Evolutionary conservation across 2,888 invertebrate species (phyloP).

Genomic region (Drosophila yooni): DNA sequence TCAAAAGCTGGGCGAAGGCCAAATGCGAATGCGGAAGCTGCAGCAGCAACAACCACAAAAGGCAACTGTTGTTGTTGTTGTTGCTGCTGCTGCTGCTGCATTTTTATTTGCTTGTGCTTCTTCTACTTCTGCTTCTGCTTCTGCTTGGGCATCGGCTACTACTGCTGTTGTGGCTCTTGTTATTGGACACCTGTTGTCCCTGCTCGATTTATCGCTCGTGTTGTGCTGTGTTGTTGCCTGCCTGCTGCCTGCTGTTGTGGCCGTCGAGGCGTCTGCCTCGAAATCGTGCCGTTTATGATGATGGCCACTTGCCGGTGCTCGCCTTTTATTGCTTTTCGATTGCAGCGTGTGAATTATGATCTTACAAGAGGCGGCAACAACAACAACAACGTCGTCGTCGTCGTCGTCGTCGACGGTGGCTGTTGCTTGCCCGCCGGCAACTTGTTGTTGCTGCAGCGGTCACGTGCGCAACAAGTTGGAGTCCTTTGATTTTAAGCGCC

Average conservation of each 20-base stretch:
- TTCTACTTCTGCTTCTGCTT: constrained; percentile 8
- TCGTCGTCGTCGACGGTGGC: constrained; percentile 5
- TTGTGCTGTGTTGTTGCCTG: constrained; percentile 31
- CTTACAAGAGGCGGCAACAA: constrained; percentile 41
- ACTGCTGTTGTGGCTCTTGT: constrained; percentile 29
- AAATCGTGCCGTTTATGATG: constrained; percentile 55
- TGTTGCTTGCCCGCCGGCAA: constrained; percentile 35
- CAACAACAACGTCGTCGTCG: constrained; percentile 2
- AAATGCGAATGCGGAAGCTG: constrained; percentile 60
- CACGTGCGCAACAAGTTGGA: constrained; percentile 51
- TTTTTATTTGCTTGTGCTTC: constrained; percentile 19
- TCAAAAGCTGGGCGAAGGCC: constrained; percentile 58
- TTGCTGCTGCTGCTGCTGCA: constrained; percentile 5
- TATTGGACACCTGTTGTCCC: constrained; percentile 66
- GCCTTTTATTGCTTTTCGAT: constrained; percentile 60
- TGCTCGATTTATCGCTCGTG: constrained; percentile 64
- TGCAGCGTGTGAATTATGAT: constrained; percentile 69
- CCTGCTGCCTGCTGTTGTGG: constrained; percentile 27
- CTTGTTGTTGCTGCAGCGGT: constrained; percentile 47
- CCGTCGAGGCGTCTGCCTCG: constrained; percentile 27
- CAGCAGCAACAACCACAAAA: constrained; percentile 41
- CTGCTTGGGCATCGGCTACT: constrained; percentile 1
- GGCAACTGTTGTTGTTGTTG: constrained; percentile 39
- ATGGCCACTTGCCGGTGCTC: constrained; percentile 41
- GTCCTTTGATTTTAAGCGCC: constrained; percentile 63